A percentile compares a stretch with the other conserved stretches of the same genome.
Evolutionary conservation across 2,888 invertebrate species (phyloP).

Genomic region (Eupithecia abbreviata): DNA sequence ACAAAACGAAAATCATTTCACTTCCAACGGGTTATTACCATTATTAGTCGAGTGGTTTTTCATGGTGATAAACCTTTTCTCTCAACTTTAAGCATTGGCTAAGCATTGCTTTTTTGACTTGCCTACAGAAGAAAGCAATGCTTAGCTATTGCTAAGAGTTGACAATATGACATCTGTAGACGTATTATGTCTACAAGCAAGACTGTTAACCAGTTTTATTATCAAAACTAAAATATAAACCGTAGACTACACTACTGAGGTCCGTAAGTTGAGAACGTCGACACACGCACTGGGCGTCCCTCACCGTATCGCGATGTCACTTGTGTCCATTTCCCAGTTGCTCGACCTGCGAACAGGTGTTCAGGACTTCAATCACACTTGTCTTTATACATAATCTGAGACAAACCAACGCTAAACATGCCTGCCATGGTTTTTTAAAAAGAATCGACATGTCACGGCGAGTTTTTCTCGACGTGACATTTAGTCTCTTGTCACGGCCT

Average conservation of each 20-base stretch:
- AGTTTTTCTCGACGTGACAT: background rate
- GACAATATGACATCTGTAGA: background rate
- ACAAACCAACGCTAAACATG: background rate
- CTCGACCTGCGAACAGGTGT: conserved; percentile 74
- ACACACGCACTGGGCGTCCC: conserved; percentile 73
- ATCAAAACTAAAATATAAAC: conserved; percentile 49
- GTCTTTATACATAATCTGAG: conserved; percentile 39
- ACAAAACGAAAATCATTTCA: conserved; percentile 2
- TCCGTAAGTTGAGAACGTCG: conserved; percentile 81
- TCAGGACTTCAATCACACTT: background rate
- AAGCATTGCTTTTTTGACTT: background rate
- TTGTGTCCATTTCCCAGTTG: conserved; percentile 73
- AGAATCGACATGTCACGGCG: background rate
- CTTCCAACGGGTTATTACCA: background rate
- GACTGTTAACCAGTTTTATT: background rate
- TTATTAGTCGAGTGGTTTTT: background rate
- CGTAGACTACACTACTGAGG: conserved; percentile 77
- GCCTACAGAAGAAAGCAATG: background rate
- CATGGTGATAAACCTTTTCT: background rate
- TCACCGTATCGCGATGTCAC: conserved; percentile 38
- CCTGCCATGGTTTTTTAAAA: background rate
- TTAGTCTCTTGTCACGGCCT: background rate
- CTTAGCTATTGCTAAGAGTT: background rate
- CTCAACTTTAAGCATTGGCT: background rate
- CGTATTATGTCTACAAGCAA: background rate